phyloP scores from a whole-genome alignment of 2,888 invertebrate genomes.

The Cheilosia soror region DNA sequence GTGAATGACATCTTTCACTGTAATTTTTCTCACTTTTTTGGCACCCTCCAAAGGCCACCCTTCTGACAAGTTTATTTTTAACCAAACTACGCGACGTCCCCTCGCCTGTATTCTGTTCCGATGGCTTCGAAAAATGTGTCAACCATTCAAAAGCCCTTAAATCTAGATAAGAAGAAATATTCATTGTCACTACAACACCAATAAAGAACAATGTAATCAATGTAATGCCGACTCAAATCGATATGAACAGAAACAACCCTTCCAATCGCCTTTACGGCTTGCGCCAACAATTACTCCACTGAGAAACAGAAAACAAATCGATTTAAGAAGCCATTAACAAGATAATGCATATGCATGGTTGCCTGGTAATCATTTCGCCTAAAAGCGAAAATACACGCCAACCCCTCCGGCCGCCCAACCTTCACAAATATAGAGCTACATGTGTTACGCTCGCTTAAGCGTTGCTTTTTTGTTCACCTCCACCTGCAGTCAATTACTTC shows the following conservation, averaged over 20 bases:
- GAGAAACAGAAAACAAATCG: conserved; percentile 42
- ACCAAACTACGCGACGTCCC: too few species aligned
- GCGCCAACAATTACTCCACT: conserved; percentile 14
- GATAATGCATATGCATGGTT: conserved; percentile 41
- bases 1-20: too few species aligned
- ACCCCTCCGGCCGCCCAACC: conserved; percentile 20
- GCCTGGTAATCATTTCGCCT: background rate
- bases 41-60: too few species aligned
- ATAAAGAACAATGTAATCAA: background rate
- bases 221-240: background rate
- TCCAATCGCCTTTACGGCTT: background rate
- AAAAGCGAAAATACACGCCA: background rate
- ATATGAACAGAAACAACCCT: background rate
- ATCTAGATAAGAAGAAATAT: too few species aligned
- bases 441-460: conserved; percentile 4
- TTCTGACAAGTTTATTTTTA: too few species aligned
- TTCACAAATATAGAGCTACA: conserved; percentile 10
- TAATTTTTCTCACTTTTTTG: too few species aligned
- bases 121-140: too few species aligned
- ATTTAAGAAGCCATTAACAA: conserved; percentile 69
- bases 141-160: too few species aligned
- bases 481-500: conserved; percentile 14
- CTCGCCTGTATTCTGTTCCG: too few species aligned
- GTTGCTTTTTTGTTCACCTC: background rate
- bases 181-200: background rate